Conservation (phyloP, 2,888 invertebrate genomes). For the Meloe dianella region DNA sequence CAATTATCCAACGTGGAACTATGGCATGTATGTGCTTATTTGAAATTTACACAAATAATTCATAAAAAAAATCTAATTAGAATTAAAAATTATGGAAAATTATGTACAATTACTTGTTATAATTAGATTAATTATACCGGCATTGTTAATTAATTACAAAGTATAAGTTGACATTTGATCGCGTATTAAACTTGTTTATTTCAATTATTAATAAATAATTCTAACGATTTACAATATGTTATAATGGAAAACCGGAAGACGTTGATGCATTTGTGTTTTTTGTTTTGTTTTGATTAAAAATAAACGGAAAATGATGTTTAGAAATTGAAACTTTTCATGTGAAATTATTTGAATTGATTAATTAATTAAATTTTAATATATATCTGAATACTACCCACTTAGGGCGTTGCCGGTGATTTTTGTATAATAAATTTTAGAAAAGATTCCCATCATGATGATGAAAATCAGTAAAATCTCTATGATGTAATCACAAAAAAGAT, state of each 20-base stretch:
- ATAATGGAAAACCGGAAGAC: neutral
- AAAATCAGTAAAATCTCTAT: neutral
- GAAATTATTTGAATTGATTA: neutral
- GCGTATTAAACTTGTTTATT: neutral
- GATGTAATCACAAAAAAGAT: neutral
- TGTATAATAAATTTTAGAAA: no score
- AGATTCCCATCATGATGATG: no score
- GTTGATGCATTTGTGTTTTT: neutral
- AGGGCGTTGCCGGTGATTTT: neutral
- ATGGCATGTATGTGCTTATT: no score
- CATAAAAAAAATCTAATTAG: neutral
- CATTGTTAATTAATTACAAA: conserved; percentile 6
- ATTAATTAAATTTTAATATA: neutral
- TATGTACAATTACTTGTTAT: neutral
- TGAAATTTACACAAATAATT: no score
- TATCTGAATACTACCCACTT: no score
- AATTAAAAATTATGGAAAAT: neutral
- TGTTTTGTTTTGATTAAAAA: neutral
- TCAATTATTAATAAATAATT: neutral
- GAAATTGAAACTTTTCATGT: neutral
- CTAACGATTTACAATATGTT: no score
- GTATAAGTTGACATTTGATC: conserved; percentile 3
- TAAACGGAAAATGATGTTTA: neutral
- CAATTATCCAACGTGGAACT: no score
- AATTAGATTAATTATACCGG: conserved; percentile 1